Conservation (phyloP, 1,140 invertebrate species). For the Tetranychus cinnabarinus region DNA sequence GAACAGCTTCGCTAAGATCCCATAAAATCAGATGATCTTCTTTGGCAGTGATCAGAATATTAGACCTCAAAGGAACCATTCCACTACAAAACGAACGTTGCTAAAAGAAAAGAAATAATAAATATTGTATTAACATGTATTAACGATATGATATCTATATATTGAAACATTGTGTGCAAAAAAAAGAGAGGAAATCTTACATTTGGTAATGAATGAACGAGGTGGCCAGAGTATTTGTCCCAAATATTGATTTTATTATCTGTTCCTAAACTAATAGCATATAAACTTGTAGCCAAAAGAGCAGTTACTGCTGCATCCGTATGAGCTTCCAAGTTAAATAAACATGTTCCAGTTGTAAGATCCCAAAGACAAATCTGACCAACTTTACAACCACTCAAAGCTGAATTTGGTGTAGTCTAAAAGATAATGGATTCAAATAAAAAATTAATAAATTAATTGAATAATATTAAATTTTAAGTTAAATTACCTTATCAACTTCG, state of each 20-base stretch:
- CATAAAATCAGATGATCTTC: slow-evolving; percentile 58
- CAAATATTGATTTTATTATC: slow-evolving; percentile 78
- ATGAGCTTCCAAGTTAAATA: slow-evolving; percentile 77
- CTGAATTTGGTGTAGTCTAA: slow-evolving; percentile 52
- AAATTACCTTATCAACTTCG: slow-evolving; percentile 36
- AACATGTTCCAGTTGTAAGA: slow-evolving; percentile 52
- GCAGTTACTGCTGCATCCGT: slow-evolving; percentile 50
- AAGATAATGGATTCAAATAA: slow-evolving; percentile 13
- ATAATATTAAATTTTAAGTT: slow-evolving; percentile 1
- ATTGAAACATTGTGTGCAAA: background rate
- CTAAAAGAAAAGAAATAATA: background rate
- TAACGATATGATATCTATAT: background rate
- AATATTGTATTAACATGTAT: background rate
- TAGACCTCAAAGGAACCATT: slow-evolving; percentile 11
- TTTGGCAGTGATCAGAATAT: slow-evolving; percentile 15
- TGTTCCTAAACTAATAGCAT: slow-evolving; percentile 71
- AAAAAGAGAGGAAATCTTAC: slow-evolving; percentile 19
- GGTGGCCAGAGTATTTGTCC: slow-evolving; percentile 78
- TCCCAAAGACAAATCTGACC: slow-evolving; percentile 84
- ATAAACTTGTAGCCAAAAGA: slow-evolving; percentile 61
- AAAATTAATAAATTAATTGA: slow-evolving; percentile 4
- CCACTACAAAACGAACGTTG: slow-evolving; percentile 8
- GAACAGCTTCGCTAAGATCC: slow-evolving; percentile 66
- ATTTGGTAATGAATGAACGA: slow-evolving; percentile 48
- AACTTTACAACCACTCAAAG: slow-evolving; percentile 75